Evolutionary conservation across 2,888 invertebrate species (phyloP), one percentile per base, ranked within the genome.

Genomic region (Tetropium fuscum): DNA sequence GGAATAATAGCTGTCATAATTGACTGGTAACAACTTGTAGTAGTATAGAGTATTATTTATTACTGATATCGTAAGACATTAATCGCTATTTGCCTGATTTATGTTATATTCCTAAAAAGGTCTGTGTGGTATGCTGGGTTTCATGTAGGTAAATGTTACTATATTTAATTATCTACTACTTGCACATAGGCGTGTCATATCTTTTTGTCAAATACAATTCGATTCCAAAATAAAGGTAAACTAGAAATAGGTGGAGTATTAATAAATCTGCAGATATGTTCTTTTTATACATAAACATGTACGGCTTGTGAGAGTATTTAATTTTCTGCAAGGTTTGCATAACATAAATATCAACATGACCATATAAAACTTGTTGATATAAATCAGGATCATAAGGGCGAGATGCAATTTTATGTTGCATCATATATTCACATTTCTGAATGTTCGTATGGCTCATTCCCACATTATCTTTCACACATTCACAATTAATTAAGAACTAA

Each of bases 31-130:
- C 49, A 40, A 25, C 38, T 22, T 51, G 40, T 51, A 51, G 49
- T 51, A 51, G 49, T 51, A 40, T 25, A 25, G 6, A 10, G 16
- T 16, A 51, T 51, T 51, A 51, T 51, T 51, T 51, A 51, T 51
- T 27, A n/a, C 49, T 10, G 49, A 38, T 40, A 51, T 51, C 27
- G 38, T 13, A 8, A 15, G 49, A 51, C 40, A 25, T 51, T 51
- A 51, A 51, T 51, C 49, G 49, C 49, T 51, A 51, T 40, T 51
- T 40, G 22, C 25, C 40, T 51, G 49, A 51, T 51, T 51, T 51
- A 51, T 51, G 49, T 38, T 38, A 18, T 25, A 22, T 40, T 40
- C 49, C 49, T 15, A 40, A 51, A 51, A 40, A 51, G 49, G 49
- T 6, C 6, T 27, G 49, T 15, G 25, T 38, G 19, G 25, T 51